Conservation (phyloP, 2,113 vertebrate genomes). For the Fregetta grallaria region DNA sequence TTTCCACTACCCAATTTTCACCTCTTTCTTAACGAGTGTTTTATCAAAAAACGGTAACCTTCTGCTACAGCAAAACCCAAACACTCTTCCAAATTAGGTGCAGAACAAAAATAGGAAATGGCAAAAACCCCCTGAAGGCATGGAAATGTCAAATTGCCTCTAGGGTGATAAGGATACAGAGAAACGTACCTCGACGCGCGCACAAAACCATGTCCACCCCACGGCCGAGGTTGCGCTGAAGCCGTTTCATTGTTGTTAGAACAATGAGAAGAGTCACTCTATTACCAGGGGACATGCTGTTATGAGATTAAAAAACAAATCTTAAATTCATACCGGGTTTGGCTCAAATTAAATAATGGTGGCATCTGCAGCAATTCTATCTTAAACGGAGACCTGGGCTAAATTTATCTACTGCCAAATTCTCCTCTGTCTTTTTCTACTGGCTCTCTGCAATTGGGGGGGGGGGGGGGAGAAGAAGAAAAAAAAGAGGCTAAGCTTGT, state of each 20-base stretch:
- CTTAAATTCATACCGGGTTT: background rate
- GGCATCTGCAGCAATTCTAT: background rate
- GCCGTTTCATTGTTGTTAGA: background rate
- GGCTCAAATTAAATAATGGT: background rate
- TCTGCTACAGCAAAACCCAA: background rate
- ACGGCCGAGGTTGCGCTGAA: background rate
- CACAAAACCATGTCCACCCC: background rate
- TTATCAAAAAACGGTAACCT: background rate
- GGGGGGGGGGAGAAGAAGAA: no score
- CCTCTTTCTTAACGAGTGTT: background rate
- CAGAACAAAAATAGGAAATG: slow-evolving; percentile 23
- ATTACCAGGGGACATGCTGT: background rate
- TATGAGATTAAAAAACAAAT: background rate
- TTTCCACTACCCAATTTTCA: background rate
- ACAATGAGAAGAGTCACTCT: background rate
- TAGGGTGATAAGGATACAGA: background rate
- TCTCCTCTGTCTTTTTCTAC: background rate
- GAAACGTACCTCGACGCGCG: background rate
- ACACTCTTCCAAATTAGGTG: background rate
- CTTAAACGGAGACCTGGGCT: background rate
- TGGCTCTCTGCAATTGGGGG: background rate
- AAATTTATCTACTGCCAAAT: background rate
- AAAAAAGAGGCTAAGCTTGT: background rate
- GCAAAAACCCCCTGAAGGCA: background rate
- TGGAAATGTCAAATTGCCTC: background rate